Conservation (phyloP, 1,140 invertebrate species). For the Lepidurus packardi region DNA sequence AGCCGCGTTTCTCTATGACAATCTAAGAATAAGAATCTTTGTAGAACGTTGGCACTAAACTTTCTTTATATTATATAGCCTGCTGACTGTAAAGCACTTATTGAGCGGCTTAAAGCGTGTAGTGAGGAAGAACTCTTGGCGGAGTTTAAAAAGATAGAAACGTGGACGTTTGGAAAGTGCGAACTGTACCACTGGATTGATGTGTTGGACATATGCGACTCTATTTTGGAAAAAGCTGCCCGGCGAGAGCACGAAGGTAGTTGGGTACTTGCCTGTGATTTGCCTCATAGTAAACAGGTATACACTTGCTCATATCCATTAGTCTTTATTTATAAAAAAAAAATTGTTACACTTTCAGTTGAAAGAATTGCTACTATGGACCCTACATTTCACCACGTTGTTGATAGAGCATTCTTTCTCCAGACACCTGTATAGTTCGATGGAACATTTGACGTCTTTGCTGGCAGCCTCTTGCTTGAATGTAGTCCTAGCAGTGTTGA, state of each 20-base stretch:
- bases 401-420: constrained; percentile 88
- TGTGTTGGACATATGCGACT: constrained; percentile 76
- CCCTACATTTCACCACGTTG: constrained; percentile 76
- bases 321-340: constrained; percentile 26
- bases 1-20: constrained; percentile 41
- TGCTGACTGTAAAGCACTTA: constrained; percentile 71
- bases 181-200: constrained; percentile 87
- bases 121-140: constrained; percentile 62
- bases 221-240: constrained; percentile 69
- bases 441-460: constrained; percentile 79
- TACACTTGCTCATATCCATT: constrained; percentile 35
- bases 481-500: constrained; percentile 77
- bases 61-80: constrained; percentile 51
- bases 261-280: constrained; percentile 74
- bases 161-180: constrained; percentile 86
- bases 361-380: constrained; percentile 67
- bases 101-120: constrained; percentile 68
- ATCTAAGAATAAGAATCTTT: background rate
- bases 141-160: constrained; percentile 68
- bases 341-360: constrained; percentile 48
- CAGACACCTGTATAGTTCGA: constrained; percentile 82
- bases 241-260: constrained; percentile 57
- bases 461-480: constrained; percentile 79
- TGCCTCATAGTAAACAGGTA: constrained; percentile 59
- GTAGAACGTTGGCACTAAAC: background rate